Base-by-base conservation (phyloP, 2,113 vertebrate genomes). In the Epinephelus cyanopodus region DNA sequence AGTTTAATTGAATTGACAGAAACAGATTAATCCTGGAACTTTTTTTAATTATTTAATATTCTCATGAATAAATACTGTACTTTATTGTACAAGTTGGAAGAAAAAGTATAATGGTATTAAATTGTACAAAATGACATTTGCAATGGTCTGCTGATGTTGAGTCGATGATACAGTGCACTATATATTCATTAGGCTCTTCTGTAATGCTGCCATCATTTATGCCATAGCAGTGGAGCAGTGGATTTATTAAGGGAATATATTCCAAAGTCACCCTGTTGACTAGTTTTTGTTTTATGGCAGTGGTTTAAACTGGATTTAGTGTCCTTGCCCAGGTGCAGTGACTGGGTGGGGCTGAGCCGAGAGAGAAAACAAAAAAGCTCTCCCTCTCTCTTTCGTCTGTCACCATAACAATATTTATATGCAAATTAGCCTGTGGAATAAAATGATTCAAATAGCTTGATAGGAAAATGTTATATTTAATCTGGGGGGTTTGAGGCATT, bases 1-100 rank as follows among this genome's bases (percentile, higher is more conserved):
- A 61, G 61, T 85, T 87, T 86, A 77, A 90, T 84, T 81, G 60
- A 87, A 81, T 57, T 77, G 73, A 69, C 71, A 84, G 71, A 65
- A 79, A 72, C 25, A 50, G 39, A 85, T 79, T 80, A 84, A 83
- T 79, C 68, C 15, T 13, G 63, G 25, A 69, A 71, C 17, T 67
- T 80, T 53, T 84, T 61, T 45, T 42, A 33, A 54, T 74, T 27
- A 52, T 82, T 75, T 21, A 57, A 79, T 83, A 85, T 79, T 67
- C 11, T 23, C 4, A 68, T 76, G 58, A 82, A 73, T 77, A 57
- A 66, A 42, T 53, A n/a, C 56, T 63, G 23, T 54, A 73, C 19
- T 57, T 75, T 54, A 53, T 73, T 77, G 57, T 62, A 76, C 39
- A 78, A 77, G 48, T 50, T 61, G 3, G 23, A 39, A 27, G 33